These are phyloP conservation scores for Lacerta agilis DNA, from an alignment of 2,797 vertebrate genomes.

Conservation along the genomic window DNA sequence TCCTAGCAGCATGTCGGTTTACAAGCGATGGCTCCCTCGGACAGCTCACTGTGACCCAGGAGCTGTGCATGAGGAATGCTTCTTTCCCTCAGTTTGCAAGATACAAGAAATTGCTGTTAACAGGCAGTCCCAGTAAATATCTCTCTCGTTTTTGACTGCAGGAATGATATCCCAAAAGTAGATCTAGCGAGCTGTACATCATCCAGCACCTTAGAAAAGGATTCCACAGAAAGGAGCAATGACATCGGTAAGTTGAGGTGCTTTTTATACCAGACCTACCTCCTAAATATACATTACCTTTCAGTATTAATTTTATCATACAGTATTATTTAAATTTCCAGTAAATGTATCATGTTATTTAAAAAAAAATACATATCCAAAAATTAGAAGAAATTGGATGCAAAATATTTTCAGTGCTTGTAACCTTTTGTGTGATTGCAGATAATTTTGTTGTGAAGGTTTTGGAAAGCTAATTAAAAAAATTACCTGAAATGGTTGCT, in stretches of 20 bases:
- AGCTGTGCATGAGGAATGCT: conserved; percentile 51
- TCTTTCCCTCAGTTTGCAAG: conserved; percentile 31
- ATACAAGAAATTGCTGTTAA: conserved; percentile 46
- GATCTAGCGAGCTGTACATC: conserved; percentile 84
- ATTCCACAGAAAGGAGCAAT: conserved; percentile 89
- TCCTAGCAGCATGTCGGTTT: conserved; percentile 64
- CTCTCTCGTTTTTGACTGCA: conserved; percentile 78
- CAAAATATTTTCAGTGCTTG: conserved; percentile 6
- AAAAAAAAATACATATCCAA: background rate
- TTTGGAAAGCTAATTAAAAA: background rate
- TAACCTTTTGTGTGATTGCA: background rate
- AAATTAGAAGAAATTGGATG: conserved; percentile 19
- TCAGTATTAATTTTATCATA: background rate
- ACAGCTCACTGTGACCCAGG: conserved; percentile 47
- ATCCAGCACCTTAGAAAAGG: conserved; percentile 84
- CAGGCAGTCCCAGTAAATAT: conserved; percentile 61
- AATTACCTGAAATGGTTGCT: background rate
- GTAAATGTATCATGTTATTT: too few relatives aligned
- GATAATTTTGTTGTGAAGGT: background rate
- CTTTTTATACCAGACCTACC: conserved; percentile 50
- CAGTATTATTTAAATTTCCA: background rate
- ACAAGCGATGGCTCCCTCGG: conserved; percentile 53
- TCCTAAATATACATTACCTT: conserved; percentile 26
- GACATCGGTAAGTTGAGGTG: conserved; percentile 87
- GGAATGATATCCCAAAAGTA: conserved; percentile 92